Evolutionary conservation across 2,113 vertebrate species (phyloP), one percentile per base, ranked within the genome.

Genomic region (Oncorhynchus masou): DNA sequence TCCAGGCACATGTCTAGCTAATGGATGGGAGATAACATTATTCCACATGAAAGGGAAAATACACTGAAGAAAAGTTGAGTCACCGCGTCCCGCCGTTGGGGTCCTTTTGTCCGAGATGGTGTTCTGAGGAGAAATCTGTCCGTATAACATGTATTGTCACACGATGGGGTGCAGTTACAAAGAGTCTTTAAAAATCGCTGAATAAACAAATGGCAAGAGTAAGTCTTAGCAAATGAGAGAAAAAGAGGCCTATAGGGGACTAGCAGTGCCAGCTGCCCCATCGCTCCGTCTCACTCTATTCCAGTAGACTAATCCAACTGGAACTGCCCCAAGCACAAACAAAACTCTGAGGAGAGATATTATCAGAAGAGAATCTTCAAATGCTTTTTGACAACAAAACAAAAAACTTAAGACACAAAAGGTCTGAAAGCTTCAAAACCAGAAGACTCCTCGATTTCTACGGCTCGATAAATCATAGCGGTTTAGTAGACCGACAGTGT

Each of bases 301-400:
- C 89, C 84, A n/a, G n/a, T 80, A 67, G n/a, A 22, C 83, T 91
- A 91, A 92, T 92, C 90, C 89, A 86, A 83, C 88, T 88, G 88
- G 87, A 90, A 86, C 84, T 78, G 74, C 80, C 78, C 83, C 86
- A 87, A 92, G 91, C 89, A 89, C 90, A 91, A 92, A 91, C 88
- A 91, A 12, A 57, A 71, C 86, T 82, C 81, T 64, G 81, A 82
- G 86, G 87, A 86, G 74, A 85, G 85, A 90, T 83, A 79, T 75
- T 79, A 68, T 68, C 51, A 27, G 20, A 54, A 62, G 20, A 62
- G 59, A 24, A 62, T 62, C 19, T 22, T 62, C 59, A 62, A 22
- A 62, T 62, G 59, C 59, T 11, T 24, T n/a, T 22, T 62, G 51
- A 54, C 51, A 22, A n/a, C 34, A 34, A 34, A 34, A 7, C 11